These are phyloP conservation scores for Holotrichia oblita DNA, from an alignment of 1,140 invertebrate species.

Conservation along the genomic window DNA sequence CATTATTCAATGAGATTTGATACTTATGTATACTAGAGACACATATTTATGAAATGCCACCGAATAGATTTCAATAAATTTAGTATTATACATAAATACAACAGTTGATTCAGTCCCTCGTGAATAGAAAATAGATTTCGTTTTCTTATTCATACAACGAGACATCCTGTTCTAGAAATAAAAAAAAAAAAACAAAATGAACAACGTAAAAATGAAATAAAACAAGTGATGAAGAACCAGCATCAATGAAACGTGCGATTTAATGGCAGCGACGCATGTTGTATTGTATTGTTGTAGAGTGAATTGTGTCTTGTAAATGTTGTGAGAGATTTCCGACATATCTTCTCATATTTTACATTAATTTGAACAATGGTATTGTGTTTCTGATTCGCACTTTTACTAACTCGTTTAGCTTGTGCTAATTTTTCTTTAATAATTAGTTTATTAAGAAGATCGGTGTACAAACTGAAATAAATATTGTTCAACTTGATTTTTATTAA, in stretches of 20 bases:
- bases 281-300: too few relatives aligned
- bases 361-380: too few relatives aligned
- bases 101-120: neutral
- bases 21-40: neutral
- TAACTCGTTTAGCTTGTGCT: too few relatives aligned
- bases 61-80: conserved; percentile 31
- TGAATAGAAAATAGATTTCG: conserved; percentile 25
- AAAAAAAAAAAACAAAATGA: neutral
- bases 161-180: conserved; percentile 2
- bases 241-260: conserved; percentile 1
- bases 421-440: too few relatives aligned
- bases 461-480: too few relatives aligned
- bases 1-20: conserved; percentile 19
- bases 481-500: too few relatives aligned
- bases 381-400: too few relatives aligned
- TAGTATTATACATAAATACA: neutral
- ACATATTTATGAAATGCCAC: conserved; percentile 34
- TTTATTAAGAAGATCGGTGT: too few relatives aligned
- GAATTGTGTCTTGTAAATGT: too few relatives aligned
- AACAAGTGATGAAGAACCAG: neutral
- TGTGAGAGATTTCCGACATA: too few relatives aligned
- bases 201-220: neutral
- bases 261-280: too few relatives aligned
- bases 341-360: too few relatives aligned
- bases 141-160: conserved; percentile 27